Base-by-base conservation (phyloP, 1,140 invertebrate genomes). In the Heliothis virescens region DNA sequence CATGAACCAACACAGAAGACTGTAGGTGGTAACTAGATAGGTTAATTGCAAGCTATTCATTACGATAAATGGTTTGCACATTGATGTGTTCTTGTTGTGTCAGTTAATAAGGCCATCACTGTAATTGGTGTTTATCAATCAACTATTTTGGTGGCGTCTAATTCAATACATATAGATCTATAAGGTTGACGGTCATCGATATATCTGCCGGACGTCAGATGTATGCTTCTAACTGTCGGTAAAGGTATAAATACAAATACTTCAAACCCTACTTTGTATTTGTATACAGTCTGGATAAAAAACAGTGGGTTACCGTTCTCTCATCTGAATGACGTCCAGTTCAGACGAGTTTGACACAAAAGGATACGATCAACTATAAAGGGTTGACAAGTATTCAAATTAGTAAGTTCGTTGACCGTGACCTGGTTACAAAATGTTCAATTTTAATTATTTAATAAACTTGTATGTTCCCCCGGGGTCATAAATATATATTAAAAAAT, bases 1-100 rank as follows among this genome's bases (percentile, higher is more conserved):
- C 16, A 16, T 7, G 18, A 10, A 11, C 21, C 55, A 21, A 57
- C 16, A 21, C 55, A 57, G n/a, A 55, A 55, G n/a, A 41, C 48
- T 41, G 65, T 69, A 69, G 65, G 65, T 69, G 65, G 48, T 69
- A 69, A 69, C 65, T 50, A 52, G 18, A 69, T 48, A 29, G 18
- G 12, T 26, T 69, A 52, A 69, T 69, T 69, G 65, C 18, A 11
- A 2, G 62, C 48, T 29, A 52, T 67, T 67, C 16, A 67, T 67
- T 50, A 67, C 16, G 47, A 47, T 67, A 67, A 67, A 50, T 50
- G 63, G 63, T 67, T 50, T 52, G 18, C 65, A 69, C 47, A 52
- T 52, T 26, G 48, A 69, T 69, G 26, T 52, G 15, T 47, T 69
- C 18, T n/a, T 52, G 47, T 69, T 52, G 48, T 69, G 15, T 65